Evolutionary conservation across 2,797 vertebrate species (phyloP).

Genomic region (Poeciliopsis presidionis): DNA sequence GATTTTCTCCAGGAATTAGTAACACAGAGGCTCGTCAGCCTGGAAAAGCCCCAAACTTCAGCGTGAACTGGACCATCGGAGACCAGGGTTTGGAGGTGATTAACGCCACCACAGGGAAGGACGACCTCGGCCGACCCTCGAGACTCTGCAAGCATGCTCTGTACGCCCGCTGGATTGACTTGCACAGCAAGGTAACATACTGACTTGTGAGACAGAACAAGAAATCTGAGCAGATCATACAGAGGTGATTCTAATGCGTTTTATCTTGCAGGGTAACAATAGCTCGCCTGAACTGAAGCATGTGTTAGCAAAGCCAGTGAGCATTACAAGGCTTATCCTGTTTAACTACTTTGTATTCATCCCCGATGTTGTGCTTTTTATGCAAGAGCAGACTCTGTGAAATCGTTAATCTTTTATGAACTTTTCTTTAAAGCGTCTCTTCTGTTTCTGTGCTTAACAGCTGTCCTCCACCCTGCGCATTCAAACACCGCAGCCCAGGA

Average conservation of each 20-base stretch:
- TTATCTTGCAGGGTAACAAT: neutral
- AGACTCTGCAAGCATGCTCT: conserved; percentile 91
- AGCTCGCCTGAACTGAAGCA: neutral
- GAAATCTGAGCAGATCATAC: neutral
- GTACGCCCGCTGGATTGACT: conserved; percentile 88
- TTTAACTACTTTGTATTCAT: neutral
- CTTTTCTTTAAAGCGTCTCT: neutral
- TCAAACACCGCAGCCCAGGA: conserved; percentile 75
- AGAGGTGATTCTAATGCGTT: neutral
- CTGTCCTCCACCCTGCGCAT: conserved; percentile 82
- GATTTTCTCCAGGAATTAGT: conserved; percentile 85
- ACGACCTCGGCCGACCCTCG: conserved; percentile 89
- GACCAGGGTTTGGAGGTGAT: conserved; percentile 88
- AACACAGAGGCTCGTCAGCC: conserved; percentile 93
- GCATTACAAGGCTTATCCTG: neutral
- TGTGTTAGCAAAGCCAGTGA: neutral
- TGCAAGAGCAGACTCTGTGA: neutral
- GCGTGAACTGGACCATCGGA: conserved; percentile 93
- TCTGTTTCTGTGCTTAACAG: conserved; percentile 60
- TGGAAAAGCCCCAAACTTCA: conserved; percentile 93
- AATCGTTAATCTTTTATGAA: neutral
- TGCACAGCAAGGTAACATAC: conserved; percentile 87
- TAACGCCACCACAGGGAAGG: conserved; percentile 92
- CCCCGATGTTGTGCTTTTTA: neutral
- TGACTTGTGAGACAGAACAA: neutral